phyloP scores from a whole-genome alignment of 2,797 vertebrate species.

The Euthynnus affinis region DNA sequence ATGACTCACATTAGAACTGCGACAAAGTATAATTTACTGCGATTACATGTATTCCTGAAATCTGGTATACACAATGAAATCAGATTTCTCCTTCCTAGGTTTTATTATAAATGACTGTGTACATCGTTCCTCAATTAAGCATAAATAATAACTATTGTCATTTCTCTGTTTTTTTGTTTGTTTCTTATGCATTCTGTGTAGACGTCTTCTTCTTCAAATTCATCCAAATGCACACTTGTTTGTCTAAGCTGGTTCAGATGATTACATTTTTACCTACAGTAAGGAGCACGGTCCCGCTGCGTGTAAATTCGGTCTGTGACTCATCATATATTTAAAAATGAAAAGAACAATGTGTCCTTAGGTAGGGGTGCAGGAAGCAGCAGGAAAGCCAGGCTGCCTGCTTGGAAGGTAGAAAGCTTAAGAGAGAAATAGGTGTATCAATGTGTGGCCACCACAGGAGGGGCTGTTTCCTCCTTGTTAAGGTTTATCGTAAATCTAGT shows the following conservation, averaged over 20 bases:
- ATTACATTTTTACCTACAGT: constrained; percentile 21
- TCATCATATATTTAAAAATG: constrained; percentile 57
- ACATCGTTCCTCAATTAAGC: background rate
- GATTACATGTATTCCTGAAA: constrained; percentile 1
- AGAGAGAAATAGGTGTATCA: constrained; percentile 79
- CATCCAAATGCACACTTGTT: background rate
- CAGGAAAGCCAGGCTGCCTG: constrained; percentile 52
- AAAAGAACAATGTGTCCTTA: constrained; percentile 62
- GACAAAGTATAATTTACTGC: background rate
- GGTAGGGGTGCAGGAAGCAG: constrained; percentile 55
- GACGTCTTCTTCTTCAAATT: constrained; percentile 11
- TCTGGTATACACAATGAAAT: background rate
- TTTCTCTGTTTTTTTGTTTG: background rate
- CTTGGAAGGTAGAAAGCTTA: constrained; percentile 54
- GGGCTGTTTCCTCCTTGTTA: constrained; percentile 85
- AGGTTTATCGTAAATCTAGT: constrained; percentile 89
- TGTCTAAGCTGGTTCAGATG: background rate
- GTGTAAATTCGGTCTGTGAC: constrained; percentile 50
- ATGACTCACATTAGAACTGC: background rate
- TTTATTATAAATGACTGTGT: background rate
- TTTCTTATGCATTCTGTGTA: background rate
- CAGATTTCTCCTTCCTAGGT: background rate
- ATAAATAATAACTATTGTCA: background rate
- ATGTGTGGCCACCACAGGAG: constrained; percentile 77
- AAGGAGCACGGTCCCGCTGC: background rate